phyloP scores from a whole-genome alignment of 2,888 invertebrate species.

The Eretmocerus hayati region DNA sequence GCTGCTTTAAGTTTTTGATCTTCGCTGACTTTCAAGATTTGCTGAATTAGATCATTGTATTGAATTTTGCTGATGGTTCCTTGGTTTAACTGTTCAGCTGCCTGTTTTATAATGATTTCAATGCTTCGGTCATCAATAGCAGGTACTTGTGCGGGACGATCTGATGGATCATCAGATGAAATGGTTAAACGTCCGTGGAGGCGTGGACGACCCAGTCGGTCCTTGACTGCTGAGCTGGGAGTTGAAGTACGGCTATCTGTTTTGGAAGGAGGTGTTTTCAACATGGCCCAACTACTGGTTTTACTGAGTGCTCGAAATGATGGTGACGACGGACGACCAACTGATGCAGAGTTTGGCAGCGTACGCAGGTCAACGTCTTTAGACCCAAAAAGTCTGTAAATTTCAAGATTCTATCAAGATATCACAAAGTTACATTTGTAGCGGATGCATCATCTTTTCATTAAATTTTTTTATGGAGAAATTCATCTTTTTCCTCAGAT shows the following conservation, averaged over 20 bases:
- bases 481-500: too few relatives aligned
- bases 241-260: neutral
- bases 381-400: conserved; percentile 74
- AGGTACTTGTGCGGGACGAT: neutral
- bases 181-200: conserved; percentile 2
- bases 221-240: too few relatives aligned
- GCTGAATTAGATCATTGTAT: conserved; percentile 68
- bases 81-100: conserved; percentile 69
- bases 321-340: conserved; percentile 39
- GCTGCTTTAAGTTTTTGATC: conserved; percentile 64
- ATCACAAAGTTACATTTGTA: too few relatives aligned
- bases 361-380: conserved; percentile 84
- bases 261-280: conserved; percentile 6
- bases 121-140: conserved; percentile 50
- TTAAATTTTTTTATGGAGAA: too few relatives aligned
- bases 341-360: conserved; percentile 28
- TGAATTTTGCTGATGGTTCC: conserved; percentile 69
- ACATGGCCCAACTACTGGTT: conserved; percentile 31
- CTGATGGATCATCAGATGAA: conserved; percentile 7
- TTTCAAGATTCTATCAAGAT: too few relatives aligned
- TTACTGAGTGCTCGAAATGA: conserved; percentile 54
- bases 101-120: conserved; percentile 73
- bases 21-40: conserved; percentile 72
- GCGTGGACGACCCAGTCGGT: conserved; percentile 55
- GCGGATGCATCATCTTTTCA: too few relatives aligned